Percentiles rank a stretch among this genome's conserved stretches.
Evolutionary conservation across 2,113 vertebrate species (phyloP).

Genomic region (Cisticola juncidis): DNA sequence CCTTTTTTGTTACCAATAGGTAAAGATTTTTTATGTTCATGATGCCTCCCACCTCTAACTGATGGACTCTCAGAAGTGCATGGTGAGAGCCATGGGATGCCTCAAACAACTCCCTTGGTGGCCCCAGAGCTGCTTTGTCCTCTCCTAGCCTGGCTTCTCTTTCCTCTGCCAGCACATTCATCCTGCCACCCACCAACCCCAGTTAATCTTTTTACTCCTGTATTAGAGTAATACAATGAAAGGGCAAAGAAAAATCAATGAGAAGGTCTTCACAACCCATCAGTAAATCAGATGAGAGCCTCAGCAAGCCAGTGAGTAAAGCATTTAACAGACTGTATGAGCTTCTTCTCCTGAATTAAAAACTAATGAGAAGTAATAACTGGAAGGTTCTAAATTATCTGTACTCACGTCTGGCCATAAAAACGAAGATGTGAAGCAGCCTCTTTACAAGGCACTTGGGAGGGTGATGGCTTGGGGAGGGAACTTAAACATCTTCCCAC

Average conservation of each 20-base stretch:
- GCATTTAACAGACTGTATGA: not conserved
- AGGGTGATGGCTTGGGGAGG: not conserved
- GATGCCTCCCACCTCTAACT: not conserved
- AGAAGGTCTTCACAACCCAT: not conserved
- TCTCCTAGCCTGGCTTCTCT: not conserved
- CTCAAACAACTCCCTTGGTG: not conserved
- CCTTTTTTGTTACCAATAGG: not conserved
- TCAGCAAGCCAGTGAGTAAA: not conserved
- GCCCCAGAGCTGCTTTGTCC: not conserved
- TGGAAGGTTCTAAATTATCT: not conserved
- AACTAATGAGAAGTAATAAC: constrained; percentile 14
- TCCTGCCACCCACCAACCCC: not conserved
- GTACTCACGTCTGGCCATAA: not conserved
- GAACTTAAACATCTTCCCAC: not conserved
- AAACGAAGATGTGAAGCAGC: not conserved
- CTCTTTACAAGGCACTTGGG: not conserved
- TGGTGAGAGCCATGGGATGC: not conserved
- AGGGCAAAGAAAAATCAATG: constrained; percentile 17
- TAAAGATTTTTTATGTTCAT: not conserved
- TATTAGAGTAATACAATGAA: not conserved
- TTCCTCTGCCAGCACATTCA: not conserved
- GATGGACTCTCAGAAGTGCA: not conserved
- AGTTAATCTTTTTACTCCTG: not conserved
- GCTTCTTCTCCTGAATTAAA: not conserved
- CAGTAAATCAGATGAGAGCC: not conserved